Evolutionary conservation across 1,140 invertebrate species (phyloP).

Genomic region (Sarcophaga peregrina): DNA sequence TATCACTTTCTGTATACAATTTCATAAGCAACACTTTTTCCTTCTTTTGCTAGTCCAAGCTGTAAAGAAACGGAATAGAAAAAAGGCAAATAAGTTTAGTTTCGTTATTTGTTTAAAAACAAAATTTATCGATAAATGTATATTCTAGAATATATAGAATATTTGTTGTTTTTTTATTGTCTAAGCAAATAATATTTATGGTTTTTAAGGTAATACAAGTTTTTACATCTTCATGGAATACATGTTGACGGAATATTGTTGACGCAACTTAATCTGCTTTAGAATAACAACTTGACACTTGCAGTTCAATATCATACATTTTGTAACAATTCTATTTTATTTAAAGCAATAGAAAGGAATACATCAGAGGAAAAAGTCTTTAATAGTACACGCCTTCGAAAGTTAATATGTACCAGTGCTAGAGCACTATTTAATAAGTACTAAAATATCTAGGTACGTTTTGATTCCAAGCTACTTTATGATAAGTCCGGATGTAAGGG

Average conservation of each 20-base stretch:
- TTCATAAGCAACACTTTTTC: neutral
- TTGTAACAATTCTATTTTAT: too few relatives aligned
- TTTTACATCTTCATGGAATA: neutral
- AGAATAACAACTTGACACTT: too few relatives aligned
- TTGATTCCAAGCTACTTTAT: too few relatives aligned
- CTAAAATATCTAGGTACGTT: too few relatives aligned
- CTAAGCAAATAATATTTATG: neutral
- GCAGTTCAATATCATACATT: too few relatives aligned
- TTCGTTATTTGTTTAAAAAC: conserved; percentile 33
- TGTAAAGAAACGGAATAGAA: conserved; percentile 20
- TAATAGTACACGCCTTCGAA: too few relatives aligned
- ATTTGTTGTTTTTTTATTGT: neutral
- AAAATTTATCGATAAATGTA: neutral
- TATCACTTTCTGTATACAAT: neutral
- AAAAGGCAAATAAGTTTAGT: conserved; percentile 24
- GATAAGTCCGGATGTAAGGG: too few relatives aligned
- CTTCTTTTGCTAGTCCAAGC: neutral
- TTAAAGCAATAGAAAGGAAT: too few relatives aligned
- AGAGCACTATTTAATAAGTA: too few relatives aligned
- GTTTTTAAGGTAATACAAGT: neutral
- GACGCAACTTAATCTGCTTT: too few relatives aligned
- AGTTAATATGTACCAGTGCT: too few relatives aligned
- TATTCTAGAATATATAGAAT: neutral
- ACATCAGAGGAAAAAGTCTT: too few relatives aligned
- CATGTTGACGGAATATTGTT: neutral